Evolutionary conservation across 2,888 invertebrate genomes (phyloP), one percentile per base, ranked within the genome.

Genomic region (Cerastis leucographa): DNA sequence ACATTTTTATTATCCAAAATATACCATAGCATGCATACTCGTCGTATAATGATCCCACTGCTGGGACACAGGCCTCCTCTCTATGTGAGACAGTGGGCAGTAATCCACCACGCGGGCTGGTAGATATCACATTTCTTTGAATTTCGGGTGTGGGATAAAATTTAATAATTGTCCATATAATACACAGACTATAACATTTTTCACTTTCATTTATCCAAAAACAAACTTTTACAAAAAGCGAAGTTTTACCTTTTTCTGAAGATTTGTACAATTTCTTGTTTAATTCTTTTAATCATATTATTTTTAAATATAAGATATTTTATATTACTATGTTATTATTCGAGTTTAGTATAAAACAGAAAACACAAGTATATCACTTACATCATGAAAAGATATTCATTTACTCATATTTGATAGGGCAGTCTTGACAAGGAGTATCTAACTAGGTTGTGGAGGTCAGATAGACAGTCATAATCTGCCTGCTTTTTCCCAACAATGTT

Each of bases 251-350:
- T 42, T 25, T 19, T 74, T 68, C 54, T 22, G 65, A 74, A 69
- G 42, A 69, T 86, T 86, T 86, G 88, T 85, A 86, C 86, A 86
- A 74, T 80, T 81, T 76, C 56, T 72, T 81, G 82, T 81, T 69
- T 76, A 72, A 71, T 54, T 75, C 44, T 35, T 75, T 75, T 72
- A 75, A 73, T 62, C 12, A 73, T 74, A 74, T 66, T 66, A 12
- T 56, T 54, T 76, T 74, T 59, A 66, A 73, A 69, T 74, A 85
- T 81, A 74, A 74, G 68, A 80, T 74, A 76, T 67, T 54, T 77
- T 73, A 74, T 59, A 85, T 86, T 87, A 86, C 88, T 86, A 86
- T 88, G 88, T 70, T 78, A 81, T 64, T 65, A 49, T 75, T 71
- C 67, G 71, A 22, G 75, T 79, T 78, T 77, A 85, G 80, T 77